Conservation (phyloP, 2,888 invertebrate species). For the Zeuzera pyrina region DNA sequence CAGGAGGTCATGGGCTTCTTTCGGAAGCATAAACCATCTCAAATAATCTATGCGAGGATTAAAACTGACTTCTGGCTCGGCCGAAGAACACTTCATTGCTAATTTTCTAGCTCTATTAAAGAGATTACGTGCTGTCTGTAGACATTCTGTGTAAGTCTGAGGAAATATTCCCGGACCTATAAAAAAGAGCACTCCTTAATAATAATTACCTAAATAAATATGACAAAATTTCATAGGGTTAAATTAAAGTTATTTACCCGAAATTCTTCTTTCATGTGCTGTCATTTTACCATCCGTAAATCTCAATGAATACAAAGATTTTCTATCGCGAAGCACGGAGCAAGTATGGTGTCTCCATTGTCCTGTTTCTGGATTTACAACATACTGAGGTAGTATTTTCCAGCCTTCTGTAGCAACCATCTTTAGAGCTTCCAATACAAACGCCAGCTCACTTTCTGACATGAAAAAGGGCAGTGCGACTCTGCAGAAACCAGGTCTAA, state of each 20-base stretch:
- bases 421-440: slow-evolving; percentile 86
- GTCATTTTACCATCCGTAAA: slow-evolving; percentile 84
- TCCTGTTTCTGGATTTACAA: slow-evolving; percentile 89
- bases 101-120: slow-evolving; percentile 84
- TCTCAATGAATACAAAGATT: slow-evolving; percentile 84
- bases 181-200: slow-evolving; percentile 14
- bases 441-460: slow-evolving; percentile 84
- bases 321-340: slow-evolving; percentile 83
- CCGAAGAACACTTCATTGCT: slow-evolving; percentile 80
- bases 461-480: slow-evolving; percentile 90
- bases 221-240: background rate
- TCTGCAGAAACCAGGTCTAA: slow-evolving; percentile 89
- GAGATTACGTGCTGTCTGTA: slow-evolving; percentile 84
- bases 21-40: slow-evolving; percentile 92
- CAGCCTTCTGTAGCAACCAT: slow-evolving; percentile 92
- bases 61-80: slow-evolving; percentile 83
- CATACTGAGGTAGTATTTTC: slow-evolving; percentile 90
- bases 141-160: slow-evolving; percentile 81
- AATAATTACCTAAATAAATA: background rate
- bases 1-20: slow-evolving; percentile 85
- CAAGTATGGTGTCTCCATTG: slow-evolving; percentile 92
- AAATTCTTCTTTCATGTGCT: slow-evolving; percentile 79
- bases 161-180: slow-evolving; percentile 80
- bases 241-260: slow-evolving; percentile 40
- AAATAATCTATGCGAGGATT: slow-evolving; percentile 78